phyloP scores from a whole-genome alignment of 2,797 vertebrate genomes.

The Cheirogaleus major region DNA sequence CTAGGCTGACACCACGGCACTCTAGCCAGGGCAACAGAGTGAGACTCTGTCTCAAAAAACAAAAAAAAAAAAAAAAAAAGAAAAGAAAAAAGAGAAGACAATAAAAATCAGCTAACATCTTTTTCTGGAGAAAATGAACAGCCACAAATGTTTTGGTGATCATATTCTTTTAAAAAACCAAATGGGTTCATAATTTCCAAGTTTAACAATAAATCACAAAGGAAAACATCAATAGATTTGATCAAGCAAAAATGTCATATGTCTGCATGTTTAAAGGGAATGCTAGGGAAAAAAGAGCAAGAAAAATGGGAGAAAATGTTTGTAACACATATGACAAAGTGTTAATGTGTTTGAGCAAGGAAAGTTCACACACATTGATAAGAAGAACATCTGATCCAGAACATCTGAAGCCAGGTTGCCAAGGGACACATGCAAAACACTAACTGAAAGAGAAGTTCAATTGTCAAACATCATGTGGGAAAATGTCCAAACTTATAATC shows the following conservation, averaged over 20 bases:
- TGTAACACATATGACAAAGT: neutral
- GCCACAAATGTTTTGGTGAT: neutral
- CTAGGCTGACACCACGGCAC: too few species aligned
- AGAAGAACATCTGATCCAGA: neutral
- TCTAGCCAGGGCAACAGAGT: too few species aligned
- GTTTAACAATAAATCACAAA: slow-evolving; percentile 26
- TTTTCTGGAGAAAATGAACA: slow-evolving; percentile 31
- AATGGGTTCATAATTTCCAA: neutral
- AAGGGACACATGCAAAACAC: neutral
- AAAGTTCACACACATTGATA: neutral
- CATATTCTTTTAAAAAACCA: neutral
- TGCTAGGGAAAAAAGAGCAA: neutral
- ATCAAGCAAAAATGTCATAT: neutral
- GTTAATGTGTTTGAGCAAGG: neutral
- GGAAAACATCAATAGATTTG: neutral
- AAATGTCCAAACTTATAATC: neutral
- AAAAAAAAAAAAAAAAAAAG: too few species aligned
- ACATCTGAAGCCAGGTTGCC: neutral
- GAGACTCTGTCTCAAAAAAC: too few species aligned
- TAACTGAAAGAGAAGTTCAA: neutral
- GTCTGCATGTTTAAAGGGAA: neutral
- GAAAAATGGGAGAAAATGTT: neutral
- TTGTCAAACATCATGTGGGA: neutral
- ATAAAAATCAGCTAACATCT: neutral
- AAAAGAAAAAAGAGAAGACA: neutral